Percentiles rank a stretch among this genome's conserved stretches.
Conservation (phyloP, 2,113 vertebrate genomes). For the Prinia subflava region DNA sequence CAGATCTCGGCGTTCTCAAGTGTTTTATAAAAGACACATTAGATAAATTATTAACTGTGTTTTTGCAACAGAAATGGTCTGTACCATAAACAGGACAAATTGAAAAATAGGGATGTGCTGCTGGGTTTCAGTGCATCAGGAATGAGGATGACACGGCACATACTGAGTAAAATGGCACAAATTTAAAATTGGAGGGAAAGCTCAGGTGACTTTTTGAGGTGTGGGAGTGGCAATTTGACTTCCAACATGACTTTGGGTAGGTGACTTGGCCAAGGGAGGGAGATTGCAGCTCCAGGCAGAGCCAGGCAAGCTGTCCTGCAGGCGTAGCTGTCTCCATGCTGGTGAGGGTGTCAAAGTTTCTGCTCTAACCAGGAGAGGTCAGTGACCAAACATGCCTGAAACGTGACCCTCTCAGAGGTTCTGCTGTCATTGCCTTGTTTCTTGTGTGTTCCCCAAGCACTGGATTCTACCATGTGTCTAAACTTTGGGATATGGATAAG, state of each 20-base stretch:
- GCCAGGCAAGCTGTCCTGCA: background rate
- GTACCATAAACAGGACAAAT: slow-evolving; percentile 18
- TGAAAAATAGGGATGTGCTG: background rate
- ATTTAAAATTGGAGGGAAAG: background rate
- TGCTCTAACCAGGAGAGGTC: background rate
- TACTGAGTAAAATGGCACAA: background rate
- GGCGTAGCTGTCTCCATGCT: background rate
- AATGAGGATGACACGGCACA: background rate
- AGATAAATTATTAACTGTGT: slow-evolving; percentile 25
- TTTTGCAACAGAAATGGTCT: slow-evolving; percentile 12
- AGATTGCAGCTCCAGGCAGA: background rate
- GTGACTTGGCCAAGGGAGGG: background rate
- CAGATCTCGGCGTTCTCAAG: background rate
- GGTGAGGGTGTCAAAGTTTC: background rate
- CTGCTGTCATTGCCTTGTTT: background rate
- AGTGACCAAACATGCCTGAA: background rate
- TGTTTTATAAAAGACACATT: slow-evolving; percentile 35
- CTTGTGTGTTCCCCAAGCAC: background rate
- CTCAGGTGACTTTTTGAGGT: background rate
- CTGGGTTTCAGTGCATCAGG: background rate
- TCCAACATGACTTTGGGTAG: background rate
- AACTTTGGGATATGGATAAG: background rate
- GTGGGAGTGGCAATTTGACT: background rate
- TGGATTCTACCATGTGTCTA: background rate
- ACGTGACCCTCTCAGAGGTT: background rate